Base-by-base conservation (phyloP, 2,113 vertebrate species). In the Brachyhypopomus occidentalis region DNA sequence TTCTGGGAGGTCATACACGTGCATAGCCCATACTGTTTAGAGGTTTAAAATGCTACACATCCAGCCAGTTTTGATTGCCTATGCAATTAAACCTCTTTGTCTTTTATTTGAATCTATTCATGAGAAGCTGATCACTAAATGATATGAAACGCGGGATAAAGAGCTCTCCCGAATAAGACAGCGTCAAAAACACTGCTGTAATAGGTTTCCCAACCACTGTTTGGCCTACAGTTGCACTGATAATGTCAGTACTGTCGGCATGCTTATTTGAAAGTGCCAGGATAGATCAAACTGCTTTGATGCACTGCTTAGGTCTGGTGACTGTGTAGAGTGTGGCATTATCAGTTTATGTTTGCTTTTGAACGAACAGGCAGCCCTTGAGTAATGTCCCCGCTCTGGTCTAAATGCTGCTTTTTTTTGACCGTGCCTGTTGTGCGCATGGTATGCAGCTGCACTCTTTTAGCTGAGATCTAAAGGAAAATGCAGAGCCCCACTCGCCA, bases 401-500 rank as follows among this genome's bases (percentile, higher is more conserved):
- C 22, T 66, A 5, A 79, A 27, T 25, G 6, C 27, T 34, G 30
- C 19, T 9, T 6, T 79, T 59, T 30, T 12, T 60, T 22, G 19
- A 30, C 16, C 14, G 52, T 23, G 55, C 8, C 22, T 14, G 8
- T 12, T 17, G 58, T 52, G 9, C 20, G 8, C 41, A 60, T 30
- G 4, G 27, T 12, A n/a, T 45, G 11, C 69, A 77, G 52, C 58
- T 20, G 52, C 25, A 75, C 62, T 41, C 25, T 78, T 81, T 90
- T 41, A 81, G 78, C 71, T 77, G 30, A 73, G 60, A 56, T 58
- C 20, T 72, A 64, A 56, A 81, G 83, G 76, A 56, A 74, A 48
- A 36, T 79, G 73, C 73, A 84, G 77, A 79, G 62, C 77, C 81
- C 85, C 78, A 80, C 76, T 81, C 48, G 72, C 84, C 86, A 86